These are phyloP conservation scores for Whitmania pigra DNA, from an alignment of 1,140 invertebrate species.

Conservation along the genomic window DNA sequence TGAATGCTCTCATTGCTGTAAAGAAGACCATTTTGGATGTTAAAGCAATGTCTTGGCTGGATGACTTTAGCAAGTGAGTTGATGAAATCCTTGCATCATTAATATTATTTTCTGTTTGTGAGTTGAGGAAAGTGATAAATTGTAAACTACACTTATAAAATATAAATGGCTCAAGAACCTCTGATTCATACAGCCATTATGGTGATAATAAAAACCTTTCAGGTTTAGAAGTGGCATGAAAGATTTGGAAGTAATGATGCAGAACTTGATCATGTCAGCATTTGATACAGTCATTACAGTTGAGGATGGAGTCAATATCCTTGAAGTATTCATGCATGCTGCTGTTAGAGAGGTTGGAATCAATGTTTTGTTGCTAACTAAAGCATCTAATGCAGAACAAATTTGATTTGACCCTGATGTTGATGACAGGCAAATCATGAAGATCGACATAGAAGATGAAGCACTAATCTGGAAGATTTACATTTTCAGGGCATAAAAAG, in stretches of 20 bases:
- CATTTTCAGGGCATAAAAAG: constrained; percentile 44
- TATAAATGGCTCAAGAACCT: no score
- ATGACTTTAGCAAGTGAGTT: constrained; percentile 52
- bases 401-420: background rate
- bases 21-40: constrained; percentile 60
- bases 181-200: no score
- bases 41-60: constrained; percentile 55
- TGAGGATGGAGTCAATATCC: constrained; percentile 41
- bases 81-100: background rate
- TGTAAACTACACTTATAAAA: no score
- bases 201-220: constrained; percentile 16
- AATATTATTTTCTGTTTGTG: constrained; percentile 7
- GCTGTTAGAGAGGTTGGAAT: constrained; percentile 35
- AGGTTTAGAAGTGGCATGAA: constrained; percentile 43
- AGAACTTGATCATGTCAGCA: constrained; percentile 41
- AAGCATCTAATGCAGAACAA: background rate
- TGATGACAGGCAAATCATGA: background rate
- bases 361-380: background rate
- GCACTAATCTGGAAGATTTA: constrained; percentile 4
- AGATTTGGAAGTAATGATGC: constrained; percentile 45
- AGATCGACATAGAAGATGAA: background rate
- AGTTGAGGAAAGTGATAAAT: no score
- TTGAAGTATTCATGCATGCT: constrained; percentile 44
- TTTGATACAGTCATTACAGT: constrained; percentile 44
- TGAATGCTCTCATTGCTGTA: constrained; percentile 50